Percentiles rank a stretch among this genome's conserved stretches.
Evolutionary conservation across 2,888 invertebrate genomes (phyloP).

Genomic region (Hydropsyche betteni): DNA sequence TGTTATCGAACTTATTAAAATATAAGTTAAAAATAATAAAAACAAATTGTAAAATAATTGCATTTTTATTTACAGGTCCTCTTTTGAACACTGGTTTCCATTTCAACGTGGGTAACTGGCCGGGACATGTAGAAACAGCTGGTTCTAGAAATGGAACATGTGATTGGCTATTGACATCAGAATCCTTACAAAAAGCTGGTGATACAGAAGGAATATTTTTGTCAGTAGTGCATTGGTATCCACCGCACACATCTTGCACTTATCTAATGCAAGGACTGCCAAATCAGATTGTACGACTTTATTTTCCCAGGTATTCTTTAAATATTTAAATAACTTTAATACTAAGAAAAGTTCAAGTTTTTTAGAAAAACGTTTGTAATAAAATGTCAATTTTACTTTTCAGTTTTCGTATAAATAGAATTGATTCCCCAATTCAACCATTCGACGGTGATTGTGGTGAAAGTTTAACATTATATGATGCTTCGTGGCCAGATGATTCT

Average conservation of each 20-base stretch:
- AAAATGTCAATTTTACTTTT: slow-evolving; percentile 51
- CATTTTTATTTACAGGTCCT: slow-evolving; percentile 68
- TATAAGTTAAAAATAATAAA: too few species aligned
- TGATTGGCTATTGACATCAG: slow-evolving; percentile 87
- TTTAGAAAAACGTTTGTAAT: neutral
- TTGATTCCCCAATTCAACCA: slow-evolving; percentile 86
- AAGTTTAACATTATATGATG: slow-evolving; percentile 88
- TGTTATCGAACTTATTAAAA: too few species aligned
- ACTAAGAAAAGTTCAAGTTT: too few species aligned
- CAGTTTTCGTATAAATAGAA: slow-evolving; percentile 88
- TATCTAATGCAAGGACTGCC: slow-evolving; percentile 87
- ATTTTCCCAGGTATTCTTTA: slow-evolving; percentile 79
- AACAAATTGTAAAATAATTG: too few species aligned
- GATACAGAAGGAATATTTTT: slow-evolving; percentile 89
- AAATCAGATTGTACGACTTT: slow-evolving; percentile 87
- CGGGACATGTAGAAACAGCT: slow-evolving; percentile 89
- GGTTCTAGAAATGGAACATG: slow-evolving; percentile 87
- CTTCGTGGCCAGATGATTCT: slow-evolving; percentile 87
- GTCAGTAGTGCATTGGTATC: slow-evolving; percentile 94
- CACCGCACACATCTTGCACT: slow-evolving; percentile 90
- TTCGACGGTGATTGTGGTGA: slow-evolving; percentile 91
- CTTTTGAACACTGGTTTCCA: slow-evolving; percentile 92
- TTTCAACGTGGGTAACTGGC: slow-evolving; percentile 95
- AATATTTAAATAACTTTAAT: slow-evolving; percentile 56
- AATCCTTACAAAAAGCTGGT: slow-evolving; percentile 78